phyloP scores from a whole-genome alignment of 2,113 vertebrate species.

The Brienomyrus longianalis region DNA sequence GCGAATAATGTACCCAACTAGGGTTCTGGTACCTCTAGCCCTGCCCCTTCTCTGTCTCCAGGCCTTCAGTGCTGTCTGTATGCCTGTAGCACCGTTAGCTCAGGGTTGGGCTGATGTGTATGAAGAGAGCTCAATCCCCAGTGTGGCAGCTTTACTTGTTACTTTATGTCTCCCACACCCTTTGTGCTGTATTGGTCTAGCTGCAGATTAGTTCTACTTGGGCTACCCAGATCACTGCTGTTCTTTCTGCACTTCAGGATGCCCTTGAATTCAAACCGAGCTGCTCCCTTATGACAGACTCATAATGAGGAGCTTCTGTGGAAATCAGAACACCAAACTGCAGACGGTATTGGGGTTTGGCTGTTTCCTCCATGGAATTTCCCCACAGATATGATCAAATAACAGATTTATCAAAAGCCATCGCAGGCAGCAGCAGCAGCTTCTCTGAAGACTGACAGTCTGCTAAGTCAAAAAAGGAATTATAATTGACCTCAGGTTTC shows the following conservation, averaged over 20 bases:
- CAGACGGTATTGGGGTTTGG: not conserved
- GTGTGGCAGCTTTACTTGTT: not conserved
- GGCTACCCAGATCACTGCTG: not conserved
- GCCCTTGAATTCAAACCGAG: not conserved
- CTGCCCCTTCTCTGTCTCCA: not conserved
- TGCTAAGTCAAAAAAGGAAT: not conserved
- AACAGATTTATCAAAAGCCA: not conserved
- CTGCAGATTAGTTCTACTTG: not conserved
- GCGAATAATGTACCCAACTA: not conserved
- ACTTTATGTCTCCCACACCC: not conserved
- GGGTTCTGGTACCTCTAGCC: not conserved
- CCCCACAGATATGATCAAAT: not conserved
- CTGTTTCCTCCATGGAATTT: not conserved
- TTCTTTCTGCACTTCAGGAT: not conserved
- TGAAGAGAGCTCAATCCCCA: not conserved
- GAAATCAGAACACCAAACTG: conserved; percentile 4
- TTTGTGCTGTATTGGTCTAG: not conserved
- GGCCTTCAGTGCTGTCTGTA: not conserved
- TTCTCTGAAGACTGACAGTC: not conserved
- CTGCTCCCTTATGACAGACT: not conserved
- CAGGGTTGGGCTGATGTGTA: not conserved
- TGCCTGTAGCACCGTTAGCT: not conserved
- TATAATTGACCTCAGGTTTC: not conserved
- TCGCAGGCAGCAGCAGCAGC: not conserved
- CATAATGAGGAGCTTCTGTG: not conserved